Evolutionary conservation across 2,888 invertebrate genomes (phyloP), one percentile per base, ranked within the genome.

Genomic region (Diadegma fenestrale): DNA sequence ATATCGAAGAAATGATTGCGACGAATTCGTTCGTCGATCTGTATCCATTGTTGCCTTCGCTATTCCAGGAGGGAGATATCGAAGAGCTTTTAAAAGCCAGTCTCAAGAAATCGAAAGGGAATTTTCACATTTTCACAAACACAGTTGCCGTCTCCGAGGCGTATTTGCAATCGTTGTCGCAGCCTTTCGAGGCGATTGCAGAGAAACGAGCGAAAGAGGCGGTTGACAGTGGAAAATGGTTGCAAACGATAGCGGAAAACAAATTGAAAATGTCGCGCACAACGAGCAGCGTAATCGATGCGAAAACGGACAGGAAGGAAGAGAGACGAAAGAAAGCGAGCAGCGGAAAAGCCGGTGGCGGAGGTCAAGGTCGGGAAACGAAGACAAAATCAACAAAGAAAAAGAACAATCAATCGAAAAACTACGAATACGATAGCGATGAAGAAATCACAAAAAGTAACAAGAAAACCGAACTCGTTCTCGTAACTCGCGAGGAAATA

Each of bases 301-400:
- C 81, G 48, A 95, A 96, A 94, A 94, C 95, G 58, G 97, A 97
- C 90, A 96, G 96, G 90, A 96, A 98, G 85, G 98, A 99, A 79
- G 98, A 99, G 90, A 95, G 99, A 14, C 95, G 98, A 82, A 97
- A 97, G 92, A 98, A 98, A 93, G 98, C 98, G 1, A 94, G 97
- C 6, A 96, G 96, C 37, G 98, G 98, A 1, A 99, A 98, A 95
- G 96, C 96, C 71, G 99, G 99, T 17, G 98, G 99, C 19, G 99
- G 99, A 1, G 96, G 97, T 14, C 99, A 99, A 93, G 99, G 99
- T 0, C 95, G 99, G 54, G 99, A 99, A 95, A 98, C 98, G 0
- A 99, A 98, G 95, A 99, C 98, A 0, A 99, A 98, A 92, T 97
- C 98, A 2, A 97, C 97, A 0, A 99, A 99, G 92, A 99, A 98